A percentile compares a stretch with the other conserved stretches of the same genome.
These are phyloP conservation scores for Branchinecta sandiegonensis DNA, from an alignment of 2,888 invertebrate species.

Conservation along the genomic window DNA sequence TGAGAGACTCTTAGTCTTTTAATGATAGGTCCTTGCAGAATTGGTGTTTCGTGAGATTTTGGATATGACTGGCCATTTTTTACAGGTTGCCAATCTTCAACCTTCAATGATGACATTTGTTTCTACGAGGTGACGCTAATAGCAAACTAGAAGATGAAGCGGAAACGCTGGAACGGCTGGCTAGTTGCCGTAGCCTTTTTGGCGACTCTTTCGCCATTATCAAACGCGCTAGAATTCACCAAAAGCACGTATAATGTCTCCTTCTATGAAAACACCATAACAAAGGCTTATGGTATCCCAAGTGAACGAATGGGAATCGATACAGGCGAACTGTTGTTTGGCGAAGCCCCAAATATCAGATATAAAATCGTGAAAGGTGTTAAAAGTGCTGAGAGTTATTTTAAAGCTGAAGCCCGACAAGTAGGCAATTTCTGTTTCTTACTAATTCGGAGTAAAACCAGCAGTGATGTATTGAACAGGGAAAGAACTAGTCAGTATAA, in stretches of 20 bases:
- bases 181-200: background rate
- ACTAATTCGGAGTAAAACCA: slow-evolving; percentile 70
- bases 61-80: too few relatives aligned
- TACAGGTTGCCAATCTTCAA: too few relatives aligned
- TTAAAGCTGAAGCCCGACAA: slow-evolving; percentile 73
- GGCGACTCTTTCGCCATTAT: background rate
- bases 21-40: too few relatives aligned
- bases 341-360: slow-evolving; percentile 44
- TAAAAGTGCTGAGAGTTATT: slow-evolving; percentile 56
- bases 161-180: too few relatives aligned
- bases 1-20: too few relatives aligned
- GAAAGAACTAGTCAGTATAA: slow-evolving; percentile 53
- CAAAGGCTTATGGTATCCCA: slow-evolving; percentile 61
- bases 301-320: slow-evolving; percentile 67
- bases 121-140: too few relatives aligned
- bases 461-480: slow-evolving; percentile 55
- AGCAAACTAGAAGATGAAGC: too few relatives aligned
- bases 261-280: slow-evolving; percentile 80
- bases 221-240: slow-evolving; percentile 50
- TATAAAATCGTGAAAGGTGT: slow-evolving; percentile 79
- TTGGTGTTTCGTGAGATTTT: too few relatives aligned
- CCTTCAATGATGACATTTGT: too few relatives aligned
- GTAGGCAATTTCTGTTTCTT: slow-evolving; percentile 93
- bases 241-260: slow-evolving; percentile 65
- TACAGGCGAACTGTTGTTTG: slow-evolving; percentile 27